phyloP scores from a whole-genome alignment of 2,113 vertebrate species.

The Rhea americana region DNA sequence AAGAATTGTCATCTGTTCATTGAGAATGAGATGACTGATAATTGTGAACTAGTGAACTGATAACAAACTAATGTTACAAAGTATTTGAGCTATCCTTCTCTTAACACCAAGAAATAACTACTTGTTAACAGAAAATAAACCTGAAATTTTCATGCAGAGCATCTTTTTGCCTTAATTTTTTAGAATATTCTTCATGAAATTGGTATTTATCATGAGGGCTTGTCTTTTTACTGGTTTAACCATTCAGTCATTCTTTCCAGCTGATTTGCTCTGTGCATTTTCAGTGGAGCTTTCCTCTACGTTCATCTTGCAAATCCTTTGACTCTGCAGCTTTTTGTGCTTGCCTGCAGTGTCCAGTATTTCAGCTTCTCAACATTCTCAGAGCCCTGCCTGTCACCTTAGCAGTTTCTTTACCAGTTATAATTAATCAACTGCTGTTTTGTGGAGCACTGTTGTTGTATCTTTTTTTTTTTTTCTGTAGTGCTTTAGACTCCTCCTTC shows the following conservation, averaged over 20 bases:
- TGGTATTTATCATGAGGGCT: neutral
- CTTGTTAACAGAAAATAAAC: neutral
- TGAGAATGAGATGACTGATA: neutral
- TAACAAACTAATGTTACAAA: neutral
- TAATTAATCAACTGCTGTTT: neutral
- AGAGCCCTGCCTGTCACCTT: neutral
- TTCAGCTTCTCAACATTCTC: neutral
- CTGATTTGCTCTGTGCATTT: neutral
- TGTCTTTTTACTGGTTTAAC: neutral
- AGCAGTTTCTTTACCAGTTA: neutral
- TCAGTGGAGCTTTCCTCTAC: neutral
- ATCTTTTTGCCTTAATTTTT: neutral
- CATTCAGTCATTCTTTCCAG: neutral
- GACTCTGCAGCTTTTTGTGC: neutral
- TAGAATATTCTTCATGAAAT: neutral
- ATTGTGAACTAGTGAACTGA: neutral
- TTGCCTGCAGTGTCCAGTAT: neutral
- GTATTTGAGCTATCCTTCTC: neutral
- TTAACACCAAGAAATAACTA: neutral
- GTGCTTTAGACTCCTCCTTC: neutral
- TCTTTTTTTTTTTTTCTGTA: neutral
- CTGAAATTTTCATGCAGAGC: neutral
- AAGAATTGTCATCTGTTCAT: neutral
- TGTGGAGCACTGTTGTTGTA: neutral
- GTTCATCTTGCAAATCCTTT: accelerated